Percentiles rank a stretch among this genome's conserved stretches.
Evolutionary conservation across 1,140 invertebrate genomes (phyloP).

Genomic region (Eufriesea mexicana): DNA sequence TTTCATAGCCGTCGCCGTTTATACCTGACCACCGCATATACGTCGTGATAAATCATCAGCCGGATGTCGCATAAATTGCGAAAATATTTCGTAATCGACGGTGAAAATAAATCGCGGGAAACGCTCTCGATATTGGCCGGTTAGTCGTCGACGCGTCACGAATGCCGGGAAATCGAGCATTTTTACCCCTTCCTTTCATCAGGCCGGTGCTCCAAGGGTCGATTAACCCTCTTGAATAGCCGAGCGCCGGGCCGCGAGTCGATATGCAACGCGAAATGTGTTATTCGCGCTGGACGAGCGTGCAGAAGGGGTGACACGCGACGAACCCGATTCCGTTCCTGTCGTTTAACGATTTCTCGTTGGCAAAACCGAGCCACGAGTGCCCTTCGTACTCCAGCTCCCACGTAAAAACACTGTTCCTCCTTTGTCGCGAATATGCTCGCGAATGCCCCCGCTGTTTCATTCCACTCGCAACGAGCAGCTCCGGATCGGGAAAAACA

Average conservation of each 20-base stretch:
- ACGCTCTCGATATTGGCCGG: neutral
- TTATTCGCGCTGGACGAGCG: neutral
- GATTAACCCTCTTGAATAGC: slow-evolving; percentile 6
- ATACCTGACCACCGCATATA: neutral
- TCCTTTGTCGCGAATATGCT: neutral
- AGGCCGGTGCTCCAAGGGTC: neutral
- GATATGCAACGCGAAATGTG: neutral
- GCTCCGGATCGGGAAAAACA: neutral
- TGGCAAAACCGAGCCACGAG: too few relatives aligned
- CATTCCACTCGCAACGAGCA: neutral
- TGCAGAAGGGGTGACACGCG: too few relatives aligned
- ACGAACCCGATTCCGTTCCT: neutral
- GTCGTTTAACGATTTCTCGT: neutral
- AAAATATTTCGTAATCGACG: slow-evolving; percentile 35
- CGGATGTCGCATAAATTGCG: slow-evolving; percentile 34
- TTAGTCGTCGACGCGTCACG: neutral
- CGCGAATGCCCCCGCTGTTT: neutral
- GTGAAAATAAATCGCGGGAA: slow-evolving; percentile 14
- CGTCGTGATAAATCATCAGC: slow-evolving; percentile 24
- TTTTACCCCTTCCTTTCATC: too few relatives aligned
- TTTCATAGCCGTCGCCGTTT: slow-evolving; percentile 7
- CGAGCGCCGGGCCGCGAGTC: neutral
- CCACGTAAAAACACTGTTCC: neutral
- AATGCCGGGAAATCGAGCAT: neutral
- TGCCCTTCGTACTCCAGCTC: neutral